These are phyloP conservation scores for Psix sp. DNA, from an alignment of 1,140 invertebrate genomes.

Conservation along the genomic window DNA sequence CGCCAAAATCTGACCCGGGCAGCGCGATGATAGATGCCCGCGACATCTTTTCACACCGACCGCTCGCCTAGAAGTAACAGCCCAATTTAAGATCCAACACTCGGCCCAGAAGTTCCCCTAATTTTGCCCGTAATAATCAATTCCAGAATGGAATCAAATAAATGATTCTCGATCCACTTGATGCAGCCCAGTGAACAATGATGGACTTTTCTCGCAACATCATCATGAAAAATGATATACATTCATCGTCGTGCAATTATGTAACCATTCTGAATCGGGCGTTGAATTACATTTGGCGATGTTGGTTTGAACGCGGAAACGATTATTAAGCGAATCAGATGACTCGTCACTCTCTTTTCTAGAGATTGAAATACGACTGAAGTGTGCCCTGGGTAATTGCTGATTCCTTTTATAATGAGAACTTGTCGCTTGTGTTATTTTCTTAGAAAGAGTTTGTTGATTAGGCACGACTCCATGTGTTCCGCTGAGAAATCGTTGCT, in stretches of 20 bases:
- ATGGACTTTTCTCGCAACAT: too few relatives aligned
- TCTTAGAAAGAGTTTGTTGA: slow-evolving; percentile 45
- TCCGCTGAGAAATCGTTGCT: slow-evolving; percentile 22
- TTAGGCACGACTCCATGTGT: slow-evolving; percentile 41
- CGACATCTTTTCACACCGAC: slow-evolving; percentile 69
- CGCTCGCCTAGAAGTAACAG: slow-evolving; percentile 74
- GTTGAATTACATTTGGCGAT: slow-evolving; percentile 32
- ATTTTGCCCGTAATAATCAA: slow-evolving; percentile 66
- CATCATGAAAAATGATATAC: background rate
- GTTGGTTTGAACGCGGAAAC: slow-evolving; percentile 37
- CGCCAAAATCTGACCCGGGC: slow-evolving; percentile 64
- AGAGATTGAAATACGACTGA: slow-evolving; percentile 53
- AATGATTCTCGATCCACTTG: too few relatives aligned
- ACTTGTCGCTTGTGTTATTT: slow-evolving; percentile 32
- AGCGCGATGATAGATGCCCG: slow-evolving; percentile 71
- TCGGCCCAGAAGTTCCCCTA: slow-evolving; percentile 60
- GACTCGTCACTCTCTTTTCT: slow-evolving; percentile 39
- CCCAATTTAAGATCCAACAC: slow-evolving; percentile 74
- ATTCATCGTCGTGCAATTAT: slow-evolving; percentile 34
- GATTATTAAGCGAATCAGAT: slow-evolving; percentile 48
- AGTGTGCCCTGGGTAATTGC: slow-evolving; percentile 42
- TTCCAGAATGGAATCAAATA: slow-evolving; percentile 42
- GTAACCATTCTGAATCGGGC: slow-evolving; percentile 28
- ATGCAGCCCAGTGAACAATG: too few relatives aligned
- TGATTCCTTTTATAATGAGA: slow-evolving; percentile 48